Evolutionary conservation across 2,113 vertebrate species (phyloP).

Genomic region (Anthoscopus minutus): DNA sequence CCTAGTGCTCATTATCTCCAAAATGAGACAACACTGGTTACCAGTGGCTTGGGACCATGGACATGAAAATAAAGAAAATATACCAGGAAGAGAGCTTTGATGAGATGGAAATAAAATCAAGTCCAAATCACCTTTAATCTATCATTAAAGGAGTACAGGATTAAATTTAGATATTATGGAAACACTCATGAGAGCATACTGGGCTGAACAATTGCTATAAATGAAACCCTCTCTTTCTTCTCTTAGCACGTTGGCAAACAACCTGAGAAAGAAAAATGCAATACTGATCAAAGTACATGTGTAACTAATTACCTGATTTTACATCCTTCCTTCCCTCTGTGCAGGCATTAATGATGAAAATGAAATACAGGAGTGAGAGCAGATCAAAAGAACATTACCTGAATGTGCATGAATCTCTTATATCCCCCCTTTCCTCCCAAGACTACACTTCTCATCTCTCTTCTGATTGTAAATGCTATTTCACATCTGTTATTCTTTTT

Average conservation of each 20-base stretch:
- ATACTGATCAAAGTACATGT: constrained; percentile 38
- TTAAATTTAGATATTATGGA: neutral
- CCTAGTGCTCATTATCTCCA: neutral
- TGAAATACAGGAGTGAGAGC: neutral
- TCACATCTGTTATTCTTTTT: neutral
- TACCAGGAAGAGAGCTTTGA: neutral
- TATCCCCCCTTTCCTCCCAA: neutral
- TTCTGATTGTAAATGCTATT: neutral
- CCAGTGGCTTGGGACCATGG: neutral
- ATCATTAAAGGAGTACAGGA: neutral
- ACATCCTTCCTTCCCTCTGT: neutral
- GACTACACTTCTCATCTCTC: neutral
- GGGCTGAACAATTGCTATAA: neutral
- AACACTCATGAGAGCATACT: neutral
- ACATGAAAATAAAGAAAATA: neutral
- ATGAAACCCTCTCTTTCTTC: neutral
- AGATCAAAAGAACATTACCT: constrained; percentile 48
- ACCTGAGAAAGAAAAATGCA: constrained; percentile 19
- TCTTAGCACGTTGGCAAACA: neutral
- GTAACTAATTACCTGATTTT: constrained; percentile 45
- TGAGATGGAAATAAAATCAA: neutral
- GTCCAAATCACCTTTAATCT: neutral
- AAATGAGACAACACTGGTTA: neutral
- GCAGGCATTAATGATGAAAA: neutral
- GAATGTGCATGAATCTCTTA: neutral